These are phyloP conservation scores for Gasterosteus nipponicus DNA, from an alignment of 2,113 vertebrate species.

Conservation along the genomic window DNA sequence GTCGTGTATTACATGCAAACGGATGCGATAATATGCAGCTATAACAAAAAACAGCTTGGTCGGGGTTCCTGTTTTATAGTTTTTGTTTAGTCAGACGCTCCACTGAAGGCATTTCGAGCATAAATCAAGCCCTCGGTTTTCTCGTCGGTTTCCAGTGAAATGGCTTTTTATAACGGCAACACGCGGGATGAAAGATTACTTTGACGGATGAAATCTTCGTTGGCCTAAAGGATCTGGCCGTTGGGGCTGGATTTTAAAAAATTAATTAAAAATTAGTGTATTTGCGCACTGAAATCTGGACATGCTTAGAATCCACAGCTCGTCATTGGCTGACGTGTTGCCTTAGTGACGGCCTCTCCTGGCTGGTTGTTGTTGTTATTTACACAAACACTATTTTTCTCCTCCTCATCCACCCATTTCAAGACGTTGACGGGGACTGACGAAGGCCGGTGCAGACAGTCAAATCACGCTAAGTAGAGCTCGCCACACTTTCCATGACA, in stretches of 20 bases:
- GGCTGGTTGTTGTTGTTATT: neutral
- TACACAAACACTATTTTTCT: neutral
- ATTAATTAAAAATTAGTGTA: neutral
- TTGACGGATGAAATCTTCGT: slow-evolving; percentile 27
- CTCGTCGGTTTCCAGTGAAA: neutral
- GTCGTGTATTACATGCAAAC: neutral
- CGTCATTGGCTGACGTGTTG: slow-evolving; percentile 33
- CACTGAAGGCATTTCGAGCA: neutral
- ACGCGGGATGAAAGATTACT: slow-evolving; percentile 10
- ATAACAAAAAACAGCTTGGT: neutral
- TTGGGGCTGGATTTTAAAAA: neutral
- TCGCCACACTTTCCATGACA: slow-evolving; percentile 8
- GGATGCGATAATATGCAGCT: neutral
- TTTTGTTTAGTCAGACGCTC: neutral
- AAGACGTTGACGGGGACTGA: slow-evolving; percentile 9
- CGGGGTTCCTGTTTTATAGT: neutral
- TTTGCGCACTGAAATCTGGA: slow-evolving; percentile 34
- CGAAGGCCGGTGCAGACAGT: slow-evolving; percentile 17
- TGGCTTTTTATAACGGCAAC: neutral
- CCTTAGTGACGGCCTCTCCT: slow-evolving; percentile 41
- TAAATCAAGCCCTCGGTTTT: slow-evolving; percentile 8
- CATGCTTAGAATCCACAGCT: slow-evolving; percentile 17
- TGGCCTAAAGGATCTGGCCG: slow-evolving; percentile 1
- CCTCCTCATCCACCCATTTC: slow-evolving; percentile 7
- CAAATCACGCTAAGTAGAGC: slow-evolving; percentile 29